Evolutionary conservation across 2,113 vertebrate genomes (phyloP).

Genomic region (Muscicapa adusta): DNA sequence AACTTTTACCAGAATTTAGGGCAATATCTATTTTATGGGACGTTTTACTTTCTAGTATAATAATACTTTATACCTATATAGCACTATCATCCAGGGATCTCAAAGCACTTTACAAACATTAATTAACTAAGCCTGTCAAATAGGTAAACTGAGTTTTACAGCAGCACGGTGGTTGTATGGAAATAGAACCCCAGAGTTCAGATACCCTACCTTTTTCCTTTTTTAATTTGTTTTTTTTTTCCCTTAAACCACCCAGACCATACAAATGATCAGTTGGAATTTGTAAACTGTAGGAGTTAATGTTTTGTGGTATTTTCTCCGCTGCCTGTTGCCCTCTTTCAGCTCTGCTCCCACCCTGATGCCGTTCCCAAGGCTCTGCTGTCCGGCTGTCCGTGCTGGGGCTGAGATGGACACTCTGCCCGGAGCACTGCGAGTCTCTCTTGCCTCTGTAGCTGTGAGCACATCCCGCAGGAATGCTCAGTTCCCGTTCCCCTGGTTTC

Average conservation of each 20-base stretch:
- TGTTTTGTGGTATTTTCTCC: background rate
- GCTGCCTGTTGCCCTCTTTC: background rate
- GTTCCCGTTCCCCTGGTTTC: background rate
- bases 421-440: background rate
- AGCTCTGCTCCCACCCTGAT: background rate
- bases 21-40: slow-evolving; percentile 63
- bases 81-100: slow-evolving; percentile 63
- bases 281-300: background rate
- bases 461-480: fast-evolving
- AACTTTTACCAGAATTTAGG: slow-evolving; percentile 71
- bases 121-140: slow-evolving; percentile 71
- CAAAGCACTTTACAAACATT: slow-evolving; percentile 69
- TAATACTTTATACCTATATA: slow-evolving; percentile 71
- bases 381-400: background rate
- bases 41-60: slow-evolving; percentile 60
- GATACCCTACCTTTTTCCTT: background rate
- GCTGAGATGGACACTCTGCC: background rate
- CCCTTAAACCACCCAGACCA: background rate
- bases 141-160: slow-evolving; percentile 70
- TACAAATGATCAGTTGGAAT: background rate
- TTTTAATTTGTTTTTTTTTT: background rate
- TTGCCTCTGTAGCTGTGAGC: background rate
- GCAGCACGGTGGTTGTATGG: slow-evolving; percentile 28
- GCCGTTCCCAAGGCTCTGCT: background rate
- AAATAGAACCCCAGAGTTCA: slow-evolving; percentile 37